A percentile compares a stretch with the other conserved stretches of the same genome.
These are phyloP conservation scores for Gephyroberyx darwinii DNA, from an alignment of 2,797 vertebrate genomes.

Conservation along the genomic window DNA sequence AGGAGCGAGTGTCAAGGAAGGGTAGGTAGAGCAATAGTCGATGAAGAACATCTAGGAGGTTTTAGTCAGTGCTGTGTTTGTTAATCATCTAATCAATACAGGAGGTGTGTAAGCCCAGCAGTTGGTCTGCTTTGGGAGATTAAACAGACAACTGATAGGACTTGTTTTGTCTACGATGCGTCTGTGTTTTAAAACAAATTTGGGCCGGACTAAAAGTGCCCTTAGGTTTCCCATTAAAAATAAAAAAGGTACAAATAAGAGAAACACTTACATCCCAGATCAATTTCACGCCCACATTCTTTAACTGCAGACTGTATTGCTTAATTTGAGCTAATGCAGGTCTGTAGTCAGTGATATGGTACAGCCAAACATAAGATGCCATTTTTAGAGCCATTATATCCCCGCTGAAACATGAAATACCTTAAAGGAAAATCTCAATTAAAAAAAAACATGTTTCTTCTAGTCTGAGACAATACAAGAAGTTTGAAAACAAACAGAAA, in stretches of 20 bases:
- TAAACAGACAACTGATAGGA: conserved; percentile 41
- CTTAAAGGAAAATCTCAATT: no score
- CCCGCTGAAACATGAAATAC: no score
- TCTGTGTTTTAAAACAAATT: background rate
- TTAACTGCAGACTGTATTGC: background rate
- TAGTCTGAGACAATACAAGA: background rate
- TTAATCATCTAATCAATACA: conserved; percentile 72
- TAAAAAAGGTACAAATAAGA: conserved; percentile 1
- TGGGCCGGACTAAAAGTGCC: conserved; percentile 17
- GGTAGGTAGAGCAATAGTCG: background rate
- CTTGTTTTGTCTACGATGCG: conserved; percentile 32
- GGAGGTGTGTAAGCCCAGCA: conserved; percentile 46
- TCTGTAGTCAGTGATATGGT: no score
- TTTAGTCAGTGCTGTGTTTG: conserved; percentile 48
- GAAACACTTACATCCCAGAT: background rate
- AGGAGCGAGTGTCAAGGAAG: conserved; percentile 3
- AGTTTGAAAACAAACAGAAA: background rate
- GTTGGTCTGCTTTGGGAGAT: conserved; percentile 57
- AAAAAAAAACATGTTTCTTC: no score
- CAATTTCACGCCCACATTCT: background rate
- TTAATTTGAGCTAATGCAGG: background rate
- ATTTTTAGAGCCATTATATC: no score
- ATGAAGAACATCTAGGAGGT: conserved; percentile 36
- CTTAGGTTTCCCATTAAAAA: background rate
- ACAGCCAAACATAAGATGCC: no score